Percentiles rank a stretch among this genome's conserved stretches.
These are phyloP conservation scores for Anthophora plumipes DNA, from an alignment of 2,888 invertebrate genomes.

Conservation along the genomic window DNA sequence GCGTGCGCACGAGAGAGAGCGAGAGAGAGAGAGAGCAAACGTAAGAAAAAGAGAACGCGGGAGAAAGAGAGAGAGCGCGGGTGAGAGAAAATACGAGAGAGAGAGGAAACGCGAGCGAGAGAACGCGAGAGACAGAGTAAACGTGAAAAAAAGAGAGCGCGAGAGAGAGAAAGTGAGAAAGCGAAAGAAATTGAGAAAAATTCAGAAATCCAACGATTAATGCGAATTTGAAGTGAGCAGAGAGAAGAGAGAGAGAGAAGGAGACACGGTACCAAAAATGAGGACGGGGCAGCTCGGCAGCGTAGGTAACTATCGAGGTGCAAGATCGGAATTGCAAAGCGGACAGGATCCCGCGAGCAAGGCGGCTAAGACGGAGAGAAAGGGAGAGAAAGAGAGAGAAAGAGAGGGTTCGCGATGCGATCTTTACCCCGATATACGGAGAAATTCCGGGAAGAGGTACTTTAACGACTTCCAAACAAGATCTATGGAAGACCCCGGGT, in stretches of 20 bases:
- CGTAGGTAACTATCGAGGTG: constrained; percentile 81
- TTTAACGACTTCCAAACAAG: constrained; percentile 84
- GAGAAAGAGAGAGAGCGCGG: too few species aligned
- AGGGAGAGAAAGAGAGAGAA: constrained; percentile 38
- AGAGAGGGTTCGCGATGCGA: constrained; percentile 73
- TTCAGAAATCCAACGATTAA: too few species aligned
- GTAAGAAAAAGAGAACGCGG: too few species aligned
- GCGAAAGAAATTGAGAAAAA: too few species aligned
- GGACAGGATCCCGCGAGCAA: constrained; percentile 78
- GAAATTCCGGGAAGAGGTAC: constrained; percentile 83
- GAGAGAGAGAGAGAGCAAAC: too few species aligned
- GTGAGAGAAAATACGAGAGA: too few species aligned
- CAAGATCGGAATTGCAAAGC: constrained; percentile 84
- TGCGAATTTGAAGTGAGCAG: too few species aligned
- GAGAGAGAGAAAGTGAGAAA: too few species aligned
- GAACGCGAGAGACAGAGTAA: too few species aligned
- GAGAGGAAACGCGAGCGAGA: too few species aligned
- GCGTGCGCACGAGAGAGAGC: too few species aligned
- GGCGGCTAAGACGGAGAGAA: constrained; percentile 44
- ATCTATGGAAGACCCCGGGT: constrained; percentile 80
- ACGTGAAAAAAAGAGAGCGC: too few species aligned
- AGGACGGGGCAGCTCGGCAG: constrained; percentile 73
- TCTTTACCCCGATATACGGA: constrained; percentile 80
- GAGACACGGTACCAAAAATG: constrained; percentile 70
- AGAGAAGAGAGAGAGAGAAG: constrained; percentile 5